Base-by-base conservation (phyloP, 2,888 invertebrate species). In the Cryptocephalus moraei region DNA sequence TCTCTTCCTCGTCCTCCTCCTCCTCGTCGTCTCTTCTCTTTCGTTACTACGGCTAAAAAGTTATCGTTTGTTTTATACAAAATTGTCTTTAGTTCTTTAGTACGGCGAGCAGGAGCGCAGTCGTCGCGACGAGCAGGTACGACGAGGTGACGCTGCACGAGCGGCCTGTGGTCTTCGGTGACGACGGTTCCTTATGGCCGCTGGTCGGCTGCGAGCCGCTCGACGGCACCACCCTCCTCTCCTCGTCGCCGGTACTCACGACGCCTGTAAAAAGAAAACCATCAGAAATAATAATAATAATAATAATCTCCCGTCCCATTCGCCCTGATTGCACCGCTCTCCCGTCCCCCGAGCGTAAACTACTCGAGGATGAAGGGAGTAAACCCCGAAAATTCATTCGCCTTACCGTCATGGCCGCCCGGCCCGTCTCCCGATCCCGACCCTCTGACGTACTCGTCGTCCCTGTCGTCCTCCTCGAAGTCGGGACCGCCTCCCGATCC, bases 401-500 rank as follows among this genome's bases (percentile, higher is more conserved):
- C 22, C 22, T 22, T 22, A 22, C 22, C 22, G 6, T 22, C 22
- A 22, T 22, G 22, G 22, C 22, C 22, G 12, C 42, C 42, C 3
- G 58, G 57, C 33, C 67, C 67, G 47, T 63, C 57, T 32, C 69
- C 70, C 8, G 69, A 69, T 33, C 71, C 71, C 4, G 70, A 69
- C 31, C 70, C 69, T 8, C 62, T 59, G 13, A 61, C 56, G 46
- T 57, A 54, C 33, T 64, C 71, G 45, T 75, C 74, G 50, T 78
- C 78, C 1, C 74, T 71, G 3, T 73, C 73, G 8, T 73, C 73
- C 54, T 72, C 73, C 49, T 75, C 76, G 38, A 59, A 54, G 56
- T 74, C 73, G 50, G 73, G 74, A 41, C 75, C 73, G 36, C 73
- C 64, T 13, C 76, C 80, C 3, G 80, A 79, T 14, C 81, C 80